phyloP scores from a whole-genome alignment of 1,140 invertebrate genomes.

The Drosophila pandora region DNA sequence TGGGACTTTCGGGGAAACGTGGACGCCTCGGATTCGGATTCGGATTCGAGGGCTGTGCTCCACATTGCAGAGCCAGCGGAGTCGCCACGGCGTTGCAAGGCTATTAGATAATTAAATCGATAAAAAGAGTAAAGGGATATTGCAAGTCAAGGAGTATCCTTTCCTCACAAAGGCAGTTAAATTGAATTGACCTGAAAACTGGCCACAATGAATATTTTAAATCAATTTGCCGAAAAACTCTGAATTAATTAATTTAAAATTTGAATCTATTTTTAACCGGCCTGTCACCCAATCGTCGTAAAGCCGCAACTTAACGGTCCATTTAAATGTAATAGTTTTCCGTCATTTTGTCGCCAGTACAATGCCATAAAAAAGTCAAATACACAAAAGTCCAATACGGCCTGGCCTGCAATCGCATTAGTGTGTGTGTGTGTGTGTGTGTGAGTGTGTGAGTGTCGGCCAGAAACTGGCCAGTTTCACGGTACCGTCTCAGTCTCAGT shows the following conservation, averaged over 20 bases:
- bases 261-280: slow-evolving; percentile 55
- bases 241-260: slow-evolving; percentile 29
- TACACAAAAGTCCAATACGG: slow-evolving; percentile 25
- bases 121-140: background rate
- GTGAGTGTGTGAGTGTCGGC: slow-evolving; percentile 15
- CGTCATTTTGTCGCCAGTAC: slow-evolving; percentile 50
- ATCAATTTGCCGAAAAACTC: slow-evolving; percentile 11
- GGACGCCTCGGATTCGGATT: background rate
- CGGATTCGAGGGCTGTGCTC: slow-evolving; percentile 7
- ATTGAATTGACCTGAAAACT: background rate
- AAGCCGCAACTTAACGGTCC: slow-evolving; percentile 45
- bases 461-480: slow-evolving; percentile 49
- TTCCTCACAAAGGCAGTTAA: too few species aligned
- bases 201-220: background rate
- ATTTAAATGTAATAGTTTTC: slow-evolving; percentile 62
- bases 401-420: background rate
- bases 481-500: slow-evolving; percentile 16
- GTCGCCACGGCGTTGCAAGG: slow-evolving; percentile 11
- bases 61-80: slow-evolving; percentile 4
- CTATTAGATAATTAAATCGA: slow-evolving; percentile 36
- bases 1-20: slow-evolving; percentile 24
- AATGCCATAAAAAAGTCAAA: slow-evolving; percentile 58
- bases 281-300: slow-evolving; percentile 46
- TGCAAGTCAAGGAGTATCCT: background rate
- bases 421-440: slow-evolving; percentile 2